These are phyloP conservation scores for Paradoxurus hermaphroditus DNA, from an alignment of 2,113 vertebrate species.

Conservation along the genomic window DNA sequence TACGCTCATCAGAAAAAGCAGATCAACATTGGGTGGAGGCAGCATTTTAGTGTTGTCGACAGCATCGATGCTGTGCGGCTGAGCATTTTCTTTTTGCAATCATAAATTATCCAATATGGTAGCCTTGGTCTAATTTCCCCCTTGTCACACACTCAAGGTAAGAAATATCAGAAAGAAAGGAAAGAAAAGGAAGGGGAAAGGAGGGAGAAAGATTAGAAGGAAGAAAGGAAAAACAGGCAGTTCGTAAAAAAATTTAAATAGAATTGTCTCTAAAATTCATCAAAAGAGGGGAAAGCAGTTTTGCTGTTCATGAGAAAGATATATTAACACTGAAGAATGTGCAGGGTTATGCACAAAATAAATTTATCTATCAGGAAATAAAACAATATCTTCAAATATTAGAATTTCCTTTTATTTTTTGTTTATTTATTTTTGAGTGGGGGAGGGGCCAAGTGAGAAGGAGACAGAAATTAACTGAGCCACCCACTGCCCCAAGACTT, in stretches of 20 bases:
- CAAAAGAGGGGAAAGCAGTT: neutral
- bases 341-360: neutral
- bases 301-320: neutral
- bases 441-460: too few species aligned
- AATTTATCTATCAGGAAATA: neutral
- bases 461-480: too few species aligned
- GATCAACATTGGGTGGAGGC: neutral
- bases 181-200: neutral
- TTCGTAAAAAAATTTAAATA: neutral
- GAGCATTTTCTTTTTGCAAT: neutral
- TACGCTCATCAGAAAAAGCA: neutral
- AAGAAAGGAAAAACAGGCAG: neutral
- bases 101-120: neutral
- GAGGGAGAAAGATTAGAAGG: neutral
- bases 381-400: neutral
- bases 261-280: neutral
- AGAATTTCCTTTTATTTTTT: neutral
- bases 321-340: neutral
- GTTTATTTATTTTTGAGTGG: too few species aligned
- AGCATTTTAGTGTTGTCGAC: neutral
- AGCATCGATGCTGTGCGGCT: neutral
- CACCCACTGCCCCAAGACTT: too few species aligned
- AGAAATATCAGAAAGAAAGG: neutral
- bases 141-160: neutral
- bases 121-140: neutral